These are phyloP conservation scores for Andrena marginata DNA, from an alignment of 2,888 invertebrate species.

Conservation along the genomic window DNA sequence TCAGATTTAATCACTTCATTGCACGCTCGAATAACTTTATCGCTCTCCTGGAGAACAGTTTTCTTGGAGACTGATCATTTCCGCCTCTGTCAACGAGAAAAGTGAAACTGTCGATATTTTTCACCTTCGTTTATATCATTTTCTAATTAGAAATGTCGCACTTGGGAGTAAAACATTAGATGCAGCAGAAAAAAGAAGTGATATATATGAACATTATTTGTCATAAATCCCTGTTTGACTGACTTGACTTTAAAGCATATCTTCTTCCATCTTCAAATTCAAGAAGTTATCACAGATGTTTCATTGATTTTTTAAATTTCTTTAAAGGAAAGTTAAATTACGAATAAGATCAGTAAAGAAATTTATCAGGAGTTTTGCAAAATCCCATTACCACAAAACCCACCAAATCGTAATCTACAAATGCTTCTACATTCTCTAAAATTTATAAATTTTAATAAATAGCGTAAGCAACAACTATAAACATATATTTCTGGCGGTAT, in stretches of 20 bases:
- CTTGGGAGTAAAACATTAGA: background rate
- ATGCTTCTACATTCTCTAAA: background rate
- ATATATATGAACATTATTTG: background rate
- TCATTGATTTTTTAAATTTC: too few species aligned
- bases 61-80: slow-evolving; percentile 25
- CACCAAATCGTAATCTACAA: too few species aligned
- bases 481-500: too few species aligned
- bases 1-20: slow-evolving; percentile 17
- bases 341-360: too few species aligned
- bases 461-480: too few species aligned
- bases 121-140: slow-evolving; percentile 6
- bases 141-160: background rate
- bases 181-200: background rate
- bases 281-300: too few species aligned
- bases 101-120: slow-evolving; percentile 35
- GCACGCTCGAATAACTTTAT: slow-evolving; percentile 19
- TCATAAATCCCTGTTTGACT: background rate
- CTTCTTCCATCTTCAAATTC: too few species aligned
- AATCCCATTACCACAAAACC: too few species aligned
- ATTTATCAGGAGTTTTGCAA: too few species aligned
- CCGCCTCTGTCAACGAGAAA: slow-evolving; percentile 25
- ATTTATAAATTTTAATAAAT: background rate
- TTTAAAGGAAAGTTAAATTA: too few species aligned
- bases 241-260: too few species aligned
- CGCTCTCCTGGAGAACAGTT: slow-evolving; percentile 18